Evolutionary conservation across 2,113 vertebrate species (phyloP).

Genomic region (Atractosteus spatula): DNA sequence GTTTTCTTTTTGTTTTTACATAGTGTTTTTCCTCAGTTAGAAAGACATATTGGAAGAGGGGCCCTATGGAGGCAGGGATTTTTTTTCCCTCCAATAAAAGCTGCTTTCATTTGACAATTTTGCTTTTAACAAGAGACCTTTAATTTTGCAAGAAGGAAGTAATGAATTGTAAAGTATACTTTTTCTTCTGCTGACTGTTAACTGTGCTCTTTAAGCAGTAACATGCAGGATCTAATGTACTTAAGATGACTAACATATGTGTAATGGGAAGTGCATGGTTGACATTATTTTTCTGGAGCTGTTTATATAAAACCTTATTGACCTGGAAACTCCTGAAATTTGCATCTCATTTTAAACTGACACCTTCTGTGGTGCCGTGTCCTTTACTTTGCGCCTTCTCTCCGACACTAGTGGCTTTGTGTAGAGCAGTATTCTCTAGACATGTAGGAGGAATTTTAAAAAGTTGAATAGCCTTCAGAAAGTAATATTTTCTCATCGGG

Average conservation of each 20-base stretch:
- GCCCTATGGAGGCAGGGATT: constrained; percentile 27
- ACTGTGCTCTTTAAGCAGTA: constrained; percentile 25
- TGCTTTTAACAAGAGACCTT: constrained; percentile 49
- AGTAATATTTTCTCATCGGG: too few relatives aligned
- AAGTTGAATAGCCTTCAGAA: too few relatives aligned
- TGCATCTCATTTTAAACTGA: not conserved
- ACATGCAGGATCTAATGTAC: constrained; percentile 24
- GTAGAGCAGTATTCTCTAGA: too few relatives aligned
- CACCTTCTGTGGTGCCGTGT: too few relatives aligned
- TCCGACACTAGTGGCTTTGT: too few relatives aligned
- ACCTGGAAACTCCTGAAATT: not conserved
- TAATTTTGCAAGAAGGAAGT: constrained; percentile 47
- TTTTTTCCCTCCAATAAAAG: constrained; percentile 42
- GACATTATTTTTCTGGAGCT: not conserved
- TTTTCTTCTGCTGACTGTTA: constrained; percentile 37
- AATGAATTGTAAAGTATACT: constrained; percentile 49
- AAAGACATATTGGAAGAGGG: constrained; percentile 28
- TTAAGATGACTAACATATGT: constrained; percentile 41
- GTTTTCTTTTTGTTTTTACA: too few relatives aligned
- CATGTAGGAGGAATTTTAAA: too few relatives aligned
- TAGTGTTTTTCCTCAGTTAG: constrained; percentile 26
- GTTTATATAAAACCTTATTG: not conserved
- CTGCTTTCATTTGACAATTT: constrained; percentile 37
- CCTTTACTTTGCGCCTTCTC: too few relatives aligned
- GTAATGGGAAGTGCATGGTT: constrained; percentile 3